Evolutionary conservation across 1,140 invertebrate species (phyloP).

Genomic region (Meloidogyne floridensis): DNA sequence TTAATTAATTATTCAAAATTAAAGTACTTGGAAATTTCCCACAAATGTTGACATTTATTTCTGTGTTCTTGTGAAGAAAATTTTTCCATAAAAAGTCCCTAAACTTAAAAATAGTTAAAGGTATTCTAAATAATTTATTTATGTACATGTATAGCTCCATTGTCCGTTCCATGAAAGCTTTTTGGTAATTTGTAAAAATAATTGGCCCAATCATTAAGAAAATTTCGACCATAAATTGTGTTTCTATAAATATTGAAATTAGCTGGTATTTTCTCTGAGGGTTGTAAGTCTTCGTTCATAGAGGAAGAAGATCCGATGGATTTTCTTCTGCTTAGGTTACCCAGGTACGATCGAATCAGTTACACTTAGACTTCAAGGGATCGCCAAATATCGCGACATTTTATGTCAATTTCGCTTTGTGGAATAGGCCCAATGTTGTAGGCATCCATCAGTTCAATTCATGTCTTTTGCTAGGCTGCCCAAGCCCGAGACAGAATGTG

Average conservation of each 20-base stretch:
- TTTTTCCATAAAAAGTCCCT: constrained; percentile 15
- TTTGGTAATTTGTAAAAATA: constrained; percentile 38
- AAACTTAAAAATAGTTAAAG: neutral
- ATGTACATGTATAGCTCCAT: constrained; percentile 46
- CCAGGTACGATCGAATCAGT: too few species aligned
- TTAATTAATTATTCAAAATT: neutral
- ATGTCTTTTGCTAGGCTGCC: too few species aligned
- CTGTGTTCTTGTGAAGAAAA: neutral
- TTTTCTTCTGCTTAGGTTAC: too few species aligned
- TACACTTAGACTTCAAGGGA: too few species aligned
- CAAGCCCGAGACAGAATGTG: too few species aligned
- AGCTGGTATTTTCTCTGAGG: too few species aligned
- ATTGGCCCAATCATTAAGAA: constrained; percentile 37
- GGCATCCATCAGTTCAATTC: too few species aligned
- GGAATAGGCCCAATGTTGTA: too few species aligned
- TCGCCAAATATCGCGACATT: too few species aligned
- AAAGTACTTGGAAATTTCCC: constrained; percentile 1
- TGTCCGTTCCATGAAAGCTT: constrained; percentile 49
- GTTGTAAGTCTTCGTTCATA: too few species aligned
- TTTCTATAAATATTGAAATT: constrained; percentile 28
- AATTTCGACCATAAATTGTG: constrained; percentile 31
- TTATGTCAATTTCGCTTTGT: too few species aligned
- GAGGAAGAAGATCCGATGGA: too few species aligned
- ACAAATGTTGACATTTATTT: constrained; percentile 24
- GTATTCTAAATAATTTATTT: neutral